phyloP scores from a whole-genome alignment of 2,113 vertebrate species.

The Centrocercus urophasianus region DNA sequence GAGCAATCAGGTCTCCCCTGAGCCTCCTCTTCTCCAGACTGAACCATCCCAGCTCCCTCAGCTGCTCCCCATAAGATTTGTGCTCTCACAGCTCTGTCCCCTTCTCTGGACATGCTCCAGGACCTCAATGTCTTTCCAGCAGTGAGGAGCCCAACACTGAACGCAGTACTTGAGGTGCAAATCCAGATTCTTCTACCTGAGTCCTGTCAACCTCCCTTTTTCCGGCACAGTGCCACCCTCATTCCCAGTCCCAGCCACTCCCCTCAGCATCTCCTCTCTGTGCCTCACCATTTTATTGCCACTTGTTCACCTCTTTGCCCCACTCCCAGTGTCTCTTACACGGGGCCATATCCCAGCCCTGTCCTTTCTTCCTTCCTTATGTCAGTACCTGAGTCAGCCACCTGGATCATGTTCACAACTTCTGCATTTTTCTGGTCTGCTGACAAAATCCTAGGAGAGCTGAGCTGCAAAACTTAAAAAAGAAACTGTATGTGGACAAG shows the following conservation, averaged over 20 bases:
- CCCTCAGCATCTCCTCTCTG: background rate
- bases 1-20: too few relatives aligned
- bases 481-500: fast-evolving
- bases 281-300: background rate
- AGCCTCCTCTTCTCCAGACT: too few relatives aligned
- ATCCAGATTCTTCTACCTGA: background rate
- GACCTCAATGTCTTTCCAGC: too few relatives aligned
- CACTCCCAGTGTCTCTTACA: background rate
- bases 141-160: too few relatives aligned
- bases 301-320: background rate
- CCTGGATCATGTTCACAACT: background rate
- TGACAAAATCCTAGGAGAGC: background rate
- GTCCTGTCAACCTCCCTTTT: too few relatives aligned
- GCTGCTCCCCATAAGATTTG: too few relatives aligned
- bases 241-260: background rate
- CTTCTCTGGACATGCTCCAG: too few relatives aligned
- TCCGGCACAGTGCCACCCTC: background rate
- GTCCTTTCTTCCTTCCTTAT: background rate
- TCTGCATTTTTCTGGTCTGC: fast-evolving
- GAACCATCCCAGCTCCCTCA: too few relatives aligned
- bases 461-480: background rate
- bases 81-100: too few relatives aligned
- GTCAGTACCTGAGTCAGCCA: background rate
- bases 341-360: background rate
- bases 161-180: too few relatives aligned